These are phyloP conservation scores for Rhipidura dahli DNA, from an alignment of 2,113 vertebrate genomes.

Conservation along the genomic window DNA sequence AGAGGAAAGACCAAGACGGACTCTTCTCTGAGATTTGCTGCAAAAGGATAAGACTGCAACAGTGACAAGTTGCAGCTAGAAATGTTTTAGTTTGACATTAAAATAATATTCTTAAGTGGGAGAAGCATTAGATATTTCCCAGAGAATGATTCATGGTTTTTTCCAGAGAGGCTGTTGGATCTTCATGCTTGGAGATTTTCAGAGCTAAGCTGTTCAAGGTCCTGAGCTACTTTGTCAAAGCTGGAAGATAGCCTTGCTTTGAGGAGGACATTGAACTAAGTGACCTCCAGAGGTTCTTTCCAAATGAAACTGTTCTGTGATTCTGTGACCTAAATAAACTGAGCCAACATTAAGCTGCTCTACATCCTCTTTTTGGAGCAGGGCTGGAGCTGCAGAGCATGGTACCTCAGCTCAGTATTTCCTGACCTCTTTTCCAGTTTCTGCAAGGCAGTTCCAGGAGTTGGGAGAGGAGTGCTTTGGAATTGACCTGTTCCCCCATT, in stretches of 20 bases:
- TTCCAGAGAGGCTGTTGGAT: not conserved
- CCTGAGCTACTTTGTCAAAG: not conserved
- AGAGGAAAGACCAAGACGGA: not conserved
- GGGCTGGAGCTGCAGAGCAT: not conserved
- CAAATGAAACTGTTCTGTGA: not conserved
- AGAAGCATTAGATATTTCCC: not conserved
- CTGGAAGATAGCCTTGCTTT: not conserved
- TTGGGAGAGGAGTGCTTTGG: not conserved
- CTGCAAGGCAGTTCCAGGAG: not conserved
- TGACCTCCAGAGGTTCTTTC: not conserved
- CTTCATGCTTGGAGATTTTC: not conserved
- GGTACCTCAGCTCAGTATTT: not conserved
- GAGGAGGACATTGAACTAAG: not conserved
- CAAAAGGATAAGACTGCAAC: not conserved
- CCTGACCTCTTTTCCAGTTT: not conserved
- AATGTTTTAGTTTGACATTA: not conserved
- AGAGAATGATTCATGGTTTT: not conserved
- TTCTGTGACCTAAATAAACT: not conserved
- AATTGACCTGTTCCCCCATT: rapidly evolving
- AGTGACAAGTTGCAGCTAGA: not conserved
- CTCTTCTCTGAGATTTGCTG: not conserved
- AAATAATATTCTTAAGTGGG: not conserved
- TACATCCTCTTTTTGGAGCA: not conserved
- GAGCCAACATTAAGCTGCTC: not conserved
- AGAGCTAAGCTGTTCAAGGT: not conserved